Percentiles rank a stretch among this genome's conserved stretches.
phyloP scores from a whole-genome alignment of 2,113 vertebrate genomes.

The Centrocercus urophasianus region DNA sequence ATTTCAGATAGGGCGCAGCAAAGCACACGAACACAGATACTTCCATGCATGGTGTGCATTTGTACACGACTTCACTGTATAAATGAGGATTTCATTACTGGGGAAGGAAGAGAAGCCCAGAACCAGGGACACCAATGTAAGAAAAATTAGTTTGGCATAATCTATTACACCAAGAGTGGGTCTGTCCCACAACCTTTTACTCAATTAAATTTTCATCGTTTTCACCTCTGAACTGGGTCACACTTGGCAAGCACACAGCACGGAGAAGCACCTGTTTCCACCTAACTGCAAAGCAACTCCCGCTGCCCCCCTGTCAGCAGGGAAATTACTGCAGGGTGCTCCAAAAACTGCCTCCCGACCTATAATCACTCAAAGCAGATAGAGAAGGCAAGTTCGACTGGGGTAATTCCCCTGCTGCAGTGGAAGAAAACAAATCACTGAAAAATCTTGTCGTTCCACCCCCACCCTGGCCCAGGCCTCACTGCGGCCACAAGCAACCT shows the following conservation, averaged over 20 bases:
- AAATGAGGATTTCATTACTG: not conserved
- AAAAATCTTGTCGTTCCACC: not conserved
- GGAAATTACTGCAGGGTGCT: not conserved
- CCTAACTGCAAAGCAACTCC: not conserved
- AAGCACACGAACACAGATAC: not conserved
- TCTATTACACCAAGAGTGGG: not conserved
- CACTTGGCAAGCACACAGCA: not conserved
- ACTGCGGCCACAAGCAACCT: not conserved
- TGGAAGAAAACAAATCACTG: not conserved
- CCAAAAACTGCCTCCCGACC: not conserved
- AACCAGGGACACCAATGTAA: not conserved
- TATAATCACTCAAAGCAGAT: not conserved
- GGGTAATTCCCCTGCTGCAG: rapidly evolving
- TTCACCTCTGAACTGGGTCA: not conserved
- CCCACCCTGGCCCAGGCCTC: not conserved
- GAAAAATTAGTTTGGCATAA: not conserved
- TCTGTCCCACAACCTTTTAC: not conserved
- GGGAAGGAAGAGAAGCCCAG: not conserved
- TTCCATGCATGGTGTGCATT: not conserved
- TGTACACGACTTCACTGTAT: not conserved
- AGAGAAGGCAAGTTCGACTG: not conserved
- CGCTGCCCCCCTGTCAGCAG: not conserved
- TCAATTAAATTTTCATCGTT: not conserved
- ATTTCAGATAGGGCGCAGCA: not conserved
- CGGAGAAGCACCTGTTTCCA: not conserved